Evolutionary conservation across 2,888 invertebrate species (phyloP).

Genomic region (Acholoe squamosa): DNA sequence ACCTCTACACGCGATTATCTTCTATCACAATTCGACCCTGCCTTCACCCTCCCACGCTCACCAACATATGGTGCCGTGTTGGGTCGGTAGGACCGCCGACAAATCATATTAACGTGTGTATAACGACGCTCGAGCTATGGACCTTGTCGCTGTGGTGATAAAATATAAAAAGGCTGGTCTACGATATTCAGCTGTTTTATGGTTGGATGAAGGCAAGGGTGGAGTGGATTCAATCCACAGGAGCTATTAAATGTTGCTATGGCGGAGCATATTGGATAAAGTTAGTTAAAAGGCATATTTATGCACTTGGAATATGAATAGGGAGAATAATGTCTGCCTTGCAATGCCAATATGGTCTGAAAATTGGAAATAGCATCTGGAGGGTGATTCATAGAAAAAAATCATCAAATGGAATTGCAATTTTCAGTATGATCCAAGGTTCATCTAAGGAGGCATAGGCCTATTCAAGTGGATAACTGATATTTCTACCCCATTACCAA

Average conservation of each 20-base stretch:
- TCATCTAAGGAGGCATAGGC: too few relatives aligned
- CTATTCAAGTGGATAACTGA: too few relatives aligned
- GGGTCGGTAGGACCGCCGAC: neutral
- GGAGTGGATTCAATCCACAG: too few relatives aligned
- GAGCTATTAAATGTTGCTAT: neutral
- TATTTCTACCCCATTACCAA: too few relatives aligned
- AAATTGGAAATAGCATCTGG: too few relatives aligned
- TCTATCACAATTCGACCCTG: neutral
- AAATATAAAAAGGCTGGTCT: neutral
- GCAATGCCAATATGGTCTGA: too few relatives aligned
- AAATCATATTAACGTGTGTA: slow-evolving; percentile 7
- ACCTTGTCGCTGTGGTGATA: neutral
- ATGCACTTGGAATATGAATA: too few relatives aligned
- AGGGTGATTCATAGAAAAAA: too few relatives aligned
- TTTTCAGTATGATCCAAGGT: too few relatives aligned
- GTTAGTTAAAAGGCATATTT: neutral
- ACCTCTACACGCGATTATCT: neutral
- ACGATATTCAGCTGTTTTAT: neutral
- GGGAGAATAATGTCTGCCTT: too few relatives aligned
- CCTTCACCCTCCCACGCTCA: neutral
- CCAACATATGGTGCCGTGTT: neutral
- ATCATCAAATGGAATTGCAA: too few relatives aligned
- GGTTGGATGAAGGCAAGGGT: neutral
- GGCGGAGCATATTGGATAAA: neutral
- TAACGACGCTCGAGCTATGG: neutral